Base-by-base conservation (phyloP, 2,113 vertebrate species). In the Ornithorhynchus anatinus region DNA sequence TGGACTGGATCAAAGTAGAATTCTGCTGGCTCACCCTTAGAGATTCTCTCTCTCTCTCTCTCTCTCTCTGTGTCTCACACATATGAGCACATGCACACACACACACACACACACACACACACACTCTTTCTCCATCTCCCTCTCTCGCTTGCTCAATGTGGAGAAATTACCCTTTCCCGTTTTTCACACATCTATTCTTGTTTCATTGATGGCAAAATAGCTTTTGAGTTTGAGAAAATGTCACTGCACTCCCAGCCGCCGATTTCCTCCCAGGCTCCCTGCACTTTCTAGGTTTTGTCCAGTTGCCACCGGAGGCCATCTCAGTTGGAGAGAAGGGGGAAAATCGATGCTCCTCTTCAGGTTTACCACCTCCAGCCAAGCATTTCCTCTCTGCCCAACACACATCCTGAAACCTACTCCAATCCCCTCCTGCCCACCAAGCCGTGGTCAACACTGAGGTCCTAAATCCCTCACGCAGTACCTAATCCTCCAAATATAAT, bases 381-480 rank as follows among this genome's bases (percentile, higher is more conserved):
- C 11, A 52, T 2, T 12, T 6, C 5, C 13, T 27, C 45, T 29
- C 9, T 51, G 48, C 23, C 10, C 29, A 19, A 29, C 32, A 17
- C 25, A 6, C 48, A 31, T 51, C 32, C 48, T n/a, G n/a, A n/a
- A n/a, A n/a, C 37, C 0, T 8, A 7, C 12, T n/a, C 11, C 8
- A 51, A 0, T 0, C 1, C n/a, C 40, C n/a, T 12, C 32, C 33
- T 31, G 23, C 25, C 31, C 1, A 6, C 37, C 35, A 52, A 10
- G 11, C 3, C 2, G 7, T 45, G 23, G 16, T 37, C 27, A 8
- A 16, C 23, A 35, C 43, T 59, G 68, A 25, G 17, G 27, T 13
- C 45, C 35, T 8, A 39, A 14, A 22, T 4, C 20, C 37, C 20
- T 0, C 13, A n/a, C 3, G 35, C 51, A 58, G 36, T 25, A n/a